These are phyloP conservation scores for Conger conger DNA, from an alignment of 2,113 vertebrate genomes.

Conservation along the genomic window DNA sequence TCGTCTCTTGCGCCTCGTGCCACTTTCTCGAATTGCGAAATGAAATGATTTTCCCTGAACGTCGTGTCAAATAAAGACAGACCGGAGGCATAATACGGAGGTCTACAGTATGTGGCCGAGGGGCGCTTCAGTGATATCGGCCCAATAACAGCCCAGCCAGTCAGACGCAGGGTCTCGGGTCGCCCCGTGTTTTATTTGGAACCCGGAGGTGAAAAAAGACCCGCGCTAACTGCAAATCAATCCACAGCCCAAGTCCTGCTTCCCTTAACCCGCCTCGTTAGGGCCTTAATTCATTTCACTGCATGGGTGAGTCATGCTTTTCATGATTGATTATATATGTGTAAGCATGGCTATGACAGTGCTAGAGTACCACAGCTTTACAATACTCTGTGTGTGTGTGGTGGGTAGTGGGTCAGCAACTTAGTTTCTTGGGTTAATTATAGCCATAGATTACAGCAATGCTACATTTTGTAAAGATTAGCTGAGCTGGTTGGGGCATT, in stretches of 20 bases:
- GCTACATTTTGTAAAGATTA: too few relatives aligned
- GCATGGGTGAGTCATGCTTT: constrained; percentile 12
- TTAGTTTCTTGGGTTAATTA: too few relatives aligned
- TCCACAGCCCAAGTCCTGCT: neutral
- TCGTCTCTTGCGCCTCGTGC: neutral
- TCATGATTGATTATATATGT: neutral
- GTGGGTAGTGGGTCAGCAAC: too few relatives aligned
- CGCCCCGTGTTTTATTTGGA: constrained; percentile 24
- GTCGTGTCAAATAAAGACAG: constrained; percentile 13
- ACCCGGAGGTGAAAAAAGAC: neutral
- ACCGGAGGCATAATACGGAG: neutral
- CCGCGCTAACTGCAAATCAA: neutral
- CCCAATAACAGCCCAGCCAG: neutral
- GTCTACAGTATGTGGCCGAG: neutral
- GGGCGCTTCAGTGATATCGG: neutral
- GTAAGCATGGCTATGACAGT: neutral
- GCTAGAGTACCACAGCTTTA: too few relatives aligned
- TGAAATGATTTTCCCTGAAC: neutral
- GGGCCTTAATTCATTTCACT: neutral
- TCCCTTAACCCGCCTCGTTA: constrained; percentile 2
- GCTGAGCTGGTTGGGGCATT: too few relatives aligned
- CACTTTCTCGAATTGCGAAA: neutral
- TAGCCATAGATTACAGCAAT: too few relatives aligned
- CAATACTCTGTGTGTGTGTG: neutral
- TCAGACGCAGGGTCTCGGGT: neutral